Evolutionary conservation across 1,140 invertebrate genomes (phyloP), one percentile per base, ranked within the genome.

Genomic region (Platyura marginata): DNA sequence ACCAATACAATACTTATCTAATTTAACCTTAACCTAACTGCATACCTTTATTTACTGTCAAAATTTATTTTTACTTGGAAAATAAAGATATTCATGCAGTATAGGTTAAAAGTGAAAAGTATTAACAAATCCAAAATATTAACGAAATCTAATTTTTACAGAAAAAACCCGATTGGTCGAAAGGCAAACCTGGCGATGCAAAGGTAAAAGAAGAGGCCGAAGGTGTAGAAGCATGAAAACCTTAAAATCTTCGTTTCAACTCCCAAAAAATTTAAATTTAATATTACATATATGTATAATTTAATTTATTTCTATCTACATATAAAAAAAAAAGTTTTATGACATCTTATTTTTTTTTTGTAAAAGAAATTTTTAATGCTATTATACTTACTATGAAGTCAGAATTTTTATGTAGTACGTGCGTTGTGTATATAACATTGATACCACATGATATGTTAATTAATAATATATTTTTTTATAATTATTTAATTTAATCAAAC

Each of bases 91-190:
- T n/a, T n/a, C n/a, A n/a, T n/a, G n/a, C n/a, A n/a, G n/a, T n/a
- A n/a, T n/a, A n/a, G n/a, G n/a, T n/a, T n/a, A n/a, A n/a, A n/a
- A n/a, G n/a, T n/a, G n/a, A n/a, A n/a, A n/a, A n/a, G n/a, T n/a
- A n/a, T n/a, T n/a, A n/a, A n/a, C n/a, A n/a, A n/a, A n/a, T n/a
- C n/a, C n/a, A n/a, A n/a, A n/a, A n/a, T n/a, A n/a, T n/a, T n/a
- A n/a, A n/a, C n/a, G n/a, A n/a, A n/a, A n/a, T n/a, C n/a, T n/a
- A n/a, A n/a, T n/a, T n/a, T n/a, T 73, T 73, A 53, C 77, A 85
- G 81, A 87, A 86, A 73, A 86, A 86, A 69, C 81, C 83, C 53
- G 82, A 86, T 68, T 87, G 82, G 83, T 85, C 83, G 59, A 86
- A 87, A 73, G 82, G 82, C 67, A 73, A 73, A 56, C 69, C 70